These are phyloP conservation scores for Campylomormyrus tamandua DNA, from an alignment of 2,113 vertebrate genomes.

Conservation along the genomic window DNA sequence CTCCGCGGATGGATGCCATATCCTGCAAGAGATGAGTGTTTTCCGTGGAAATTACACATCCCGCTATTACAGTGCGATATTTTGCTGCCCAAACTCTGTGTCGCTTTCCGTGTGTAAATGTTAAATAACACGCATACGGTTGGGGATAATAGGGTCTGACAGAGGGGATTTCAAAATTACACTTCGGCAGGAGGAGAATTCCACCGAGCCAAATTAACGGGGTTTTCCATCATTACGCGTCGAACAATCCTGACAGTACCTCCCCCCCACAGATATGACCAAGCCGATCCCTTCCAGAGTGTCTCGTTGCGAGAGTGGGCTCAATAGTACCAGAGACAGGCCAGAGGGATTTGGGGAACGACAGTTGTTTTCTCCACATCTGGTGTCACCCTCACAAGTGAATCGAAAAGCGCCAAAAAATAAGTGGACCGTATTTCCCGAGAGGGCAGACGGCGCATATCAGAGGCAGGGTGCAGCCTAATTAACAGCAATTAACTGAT, in stretches of 20 bases:
- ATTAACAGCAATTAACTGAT: background rate
- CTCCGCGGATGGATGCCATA: constrained; percentile 15
- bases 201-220: background rate
- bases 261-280: background rate
- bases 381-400: background rate
- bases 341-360: background rate
- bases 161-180: constrained; percentile 18
- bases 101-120: background rate
- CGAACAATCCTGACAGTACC: constrained; percentile 1
- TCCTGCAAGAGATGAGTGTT: constrained; percentile 8
- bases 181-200: background rate
- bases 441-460: background rate
- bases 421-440: background rate
- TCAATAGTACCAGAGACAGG: background rate
- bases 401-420: background rate
- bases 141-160: constrained; percentile 13
- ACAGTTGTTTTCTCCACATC: background rate
- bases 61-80: background rate
- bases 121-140: background rate
- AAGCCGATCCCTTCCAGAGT: background rate
- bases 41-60: constrained; percentile 9
- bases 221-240: constrained; percentile 11
- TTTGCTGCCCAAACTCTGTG: background rate
- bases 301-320: background rate
- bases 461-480: background rate